Base-by-base conservation (phyloP, 2,113 vertebrate species). In the Boulengeromyrus knoepffleri region DNA sequence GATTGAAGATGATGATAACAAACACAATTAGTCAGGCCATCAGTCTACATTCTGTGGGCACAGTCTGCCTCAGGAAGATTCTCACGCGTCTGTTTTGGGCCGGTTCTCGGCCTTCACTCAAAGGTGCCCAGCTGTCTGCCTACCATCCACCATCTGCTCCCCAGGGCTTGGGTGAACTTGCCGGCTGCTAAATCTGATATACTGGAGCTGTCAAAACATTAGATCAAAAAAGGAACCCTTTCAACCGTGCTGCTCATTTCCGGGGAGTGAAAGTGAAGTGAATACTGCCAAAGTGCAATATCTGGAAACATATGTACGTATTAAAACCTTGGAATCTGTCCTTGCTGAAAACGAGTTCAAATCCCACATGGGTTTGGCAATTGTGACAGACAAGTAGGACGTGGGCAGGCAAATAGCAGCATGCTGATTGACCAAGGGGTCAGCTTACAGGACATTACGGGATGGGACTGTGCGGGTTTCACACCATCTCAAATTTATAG, bases 181-280 rank as follows among this genome's bases (percentile, higher is more conserved):
- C 70, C 62, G 21, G 36, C 46, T 31, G 27, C 88, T 52, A 89
- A 89, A 83, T 27, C 74, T 52, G 6, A 83, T 83, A 39, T n/a
- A 53, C 74, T 42, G 47, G 70, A 53, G 17, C 88, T 80, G 88
- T 89, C 88, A 89, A 80, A 89, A 89, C 88, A 83, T 49, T 83
- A 52, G 9, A 89, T 89, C 70, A 89, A 83, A 83, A 53, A n/a
- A 66, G 31, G 47, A 42, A 50, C 88, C 36, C 47, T 84, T 89
- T 84, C 31, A 89, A 39, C 70, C 19, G 2, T 42, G 46, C 46
- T 80, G 88, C 49, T 89, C 88, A 39, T 80, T 89, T 89, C 42
- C 47, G 36, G 70, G 74, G 49, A 89, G 50, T 39, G 46, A 80
- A 21, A 89, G 46, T 13, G 10, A 77, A 77, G 27, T 45, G 17